These are phyloP conservation scores for Arnoldichthys spilopterus DNA, from an alignment of 2,797 vertebrate genomes.

Conservation along the genomic window DNA sequence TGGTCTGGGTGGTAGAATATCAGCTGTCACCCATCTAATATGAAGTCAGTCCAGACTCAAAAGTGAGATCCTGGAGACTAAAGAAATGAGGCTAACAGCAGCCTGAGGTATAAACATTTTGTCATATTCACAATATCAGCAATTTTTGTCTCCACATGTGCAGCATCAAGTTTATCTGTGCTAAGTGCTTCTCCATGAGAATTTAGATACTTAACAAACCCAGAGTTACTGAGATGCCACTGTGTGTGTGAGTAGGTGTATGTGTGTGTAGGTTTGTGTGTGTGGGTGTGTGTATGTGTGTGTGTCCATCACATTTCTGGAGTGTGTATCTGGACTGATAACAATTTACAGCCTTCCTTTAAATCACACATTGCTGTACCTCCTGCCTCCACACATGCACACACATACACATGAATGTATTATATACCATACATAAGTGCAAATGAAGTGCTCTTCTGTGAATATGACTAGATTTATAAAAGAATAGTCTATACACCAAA, in stretches of 20 bases:
- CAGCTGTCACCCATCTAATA: no score
- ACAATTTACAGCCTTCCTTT: constrained; percentile 24
- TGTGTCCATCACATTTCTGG: constrained; percentile 22
- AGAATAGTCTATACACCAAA: neutral
- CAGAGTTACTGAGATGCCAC: neutral
- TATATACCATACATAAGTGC: neutral
- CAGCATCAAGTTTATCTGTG: no score
- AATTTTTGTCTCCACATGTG: no score
- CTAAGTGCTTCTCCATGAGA: no score
- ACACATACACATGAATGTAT: neutral
- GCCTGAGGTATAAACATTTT: no score
- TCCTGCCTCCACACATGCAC: constrained; percentile 6
- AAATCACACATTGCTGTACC: neutral
- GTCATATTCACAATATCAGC: no score
- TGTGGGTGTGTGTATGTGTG: neutral
- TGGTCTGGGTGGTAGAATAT: no score
- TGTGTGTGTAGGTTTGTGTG: neutral
- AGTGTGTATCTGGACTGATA: constrained; percentile 21
- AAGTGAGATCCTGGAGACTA: no score
- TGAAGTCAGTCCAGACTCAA: no score
- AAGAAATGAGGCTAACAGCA: no score
- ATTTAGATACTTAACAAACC: no score
- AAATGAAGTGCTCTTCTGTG: neutral
- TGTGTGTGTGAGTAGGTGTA: constrained; percentile 16
- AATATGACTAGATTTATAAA: neutral